Evolutionary conservation across 2,888 invertebrate genomes (phyloP).

Genomic region (Argyresthia albistria): DNA sequence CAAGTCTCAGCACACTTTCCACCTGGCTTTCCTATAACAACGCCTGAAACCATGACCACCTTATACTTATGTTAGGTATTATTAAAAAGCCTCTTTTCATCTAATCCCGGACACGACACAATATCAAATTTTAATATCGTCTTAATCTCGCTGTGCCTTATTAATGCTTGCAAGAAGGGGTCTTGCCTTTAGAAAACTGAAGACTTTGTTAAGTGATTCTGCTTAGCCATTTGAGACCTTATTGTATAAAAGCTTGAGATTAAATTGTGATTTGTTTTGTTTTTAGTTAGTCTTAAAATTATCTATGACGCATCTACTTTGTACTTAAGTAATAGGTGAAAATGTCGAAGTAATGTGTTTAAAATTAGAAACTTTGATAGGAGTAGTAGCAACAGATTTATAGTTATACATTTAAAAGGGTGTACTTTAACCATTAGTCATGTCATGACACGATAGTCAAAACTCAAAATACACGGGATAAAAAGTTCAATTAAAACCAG

Average conservation of each 20-base stretch:
- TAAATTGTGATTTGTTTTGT: not conserved
- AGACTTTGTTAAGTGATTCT: not conserved
- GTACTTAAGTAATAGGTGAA: too few relatives aligned
- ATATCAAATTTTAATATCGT: constrained; percentile 11
- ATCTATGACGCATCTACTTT: too few relatives aligned
- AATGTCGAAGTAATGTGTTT: too few relatives aligned
- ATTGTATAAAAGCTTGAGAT: not conserved
- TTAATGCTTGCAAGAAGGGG: constrained; percentile 61
- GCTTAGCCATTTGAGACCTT: not conserved
- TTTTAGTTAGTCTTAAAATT: too few relatives aligned
- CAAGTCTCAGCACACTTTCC: too few relatives aligned
- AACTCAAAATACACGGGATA: not conserved
- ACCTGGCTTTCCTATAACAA: too few relatives aligned
- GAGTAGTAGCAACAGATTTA: too few relatives aligned
- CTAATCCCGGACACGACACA: constrained; percentile 8
- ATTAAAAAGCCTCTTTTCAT: constrained; percentile 6
- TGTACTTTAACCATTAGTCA: not conserved
- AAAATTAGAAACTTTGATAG: too few relatives aligned
- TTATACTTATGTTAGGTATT: not conserved
- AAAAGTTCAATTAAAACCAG: constrained; percentile 37
- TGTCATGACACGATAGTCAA: not conserved
- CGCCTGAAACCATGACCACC: too few relatives aligned
- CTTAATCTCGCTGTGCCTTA: constrained; percentile 38
- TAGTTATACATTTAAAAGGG: too few relatives aligned
- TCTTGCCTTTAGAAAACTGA: constrained; percentile 15